These are phyloP conservation scores for Acrobasis repandana DNA, from an alignment of 2,888 invertebrate species.

Conservation along the genomic window DNA sequence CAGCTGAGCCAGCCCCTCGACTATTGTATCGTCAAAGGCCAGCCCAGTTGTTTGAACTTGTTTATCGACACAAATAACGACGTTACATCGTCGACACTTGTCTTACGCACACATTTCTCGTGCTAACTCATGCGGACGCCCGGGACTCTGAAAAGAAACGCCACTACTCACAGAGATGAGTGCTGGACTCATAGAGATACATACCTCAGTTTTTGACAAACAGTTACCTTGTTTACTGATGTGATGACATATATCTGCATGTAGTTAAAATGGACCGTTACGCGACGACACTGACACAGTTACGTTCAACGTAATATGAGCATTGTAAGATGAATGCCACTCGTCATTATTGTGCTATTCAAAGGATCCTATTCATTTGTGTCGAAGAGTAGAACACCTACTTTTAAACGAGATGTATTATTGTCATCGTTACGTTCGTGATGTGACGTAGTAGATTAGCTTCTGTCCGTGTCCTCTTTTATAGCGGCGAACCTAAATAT, in stretches of 20 bases:
- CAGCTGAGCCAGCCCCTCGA: too few species aligned
- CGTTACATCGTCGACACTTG: not conserved
- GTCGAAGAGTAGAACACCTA: not conserved
- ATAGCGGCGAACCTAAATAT: too few species aligned
- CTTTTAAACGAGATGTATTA: not conserved
- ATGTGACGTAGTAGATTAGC: too few species aligned
- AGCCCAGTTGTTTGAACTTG: too few species aligned
- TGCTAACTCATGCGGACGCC: not conserved
- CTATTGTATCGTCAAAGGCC: too few species aligned
- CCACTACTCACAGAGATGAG: too few species aligned
- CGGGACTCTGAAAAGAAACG: too few species aligned
- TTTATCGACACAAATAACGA: not conserved
- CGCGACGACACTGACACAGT: conserved; percentile 8
- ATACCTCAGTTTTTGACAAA: too few species aligned
- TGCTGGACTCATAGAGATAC: too few species aligned
- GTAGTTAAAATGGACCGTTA: conserved; percentile 5
- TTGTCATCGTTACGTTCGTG: not conserved
- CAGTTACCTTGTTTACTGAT: not conserved
- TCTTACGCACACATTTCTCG: not conserved
- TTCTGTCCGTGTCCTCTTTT: too few species aligned
- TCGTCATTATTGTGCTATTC: conserved; percentile 2
- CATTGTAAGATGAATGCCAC: conserved; percentile 4
- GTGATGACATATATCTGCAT: conserved; percentile 3
- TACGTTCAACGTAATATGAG: not conserved
- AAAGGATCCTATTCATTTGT: conserved; percentile 2